These are phyloP conservation scores for Gryon sp. DNA, from an alignment of 1,140 invertebrate genomes.

Conservation along the genomic window DNA sequence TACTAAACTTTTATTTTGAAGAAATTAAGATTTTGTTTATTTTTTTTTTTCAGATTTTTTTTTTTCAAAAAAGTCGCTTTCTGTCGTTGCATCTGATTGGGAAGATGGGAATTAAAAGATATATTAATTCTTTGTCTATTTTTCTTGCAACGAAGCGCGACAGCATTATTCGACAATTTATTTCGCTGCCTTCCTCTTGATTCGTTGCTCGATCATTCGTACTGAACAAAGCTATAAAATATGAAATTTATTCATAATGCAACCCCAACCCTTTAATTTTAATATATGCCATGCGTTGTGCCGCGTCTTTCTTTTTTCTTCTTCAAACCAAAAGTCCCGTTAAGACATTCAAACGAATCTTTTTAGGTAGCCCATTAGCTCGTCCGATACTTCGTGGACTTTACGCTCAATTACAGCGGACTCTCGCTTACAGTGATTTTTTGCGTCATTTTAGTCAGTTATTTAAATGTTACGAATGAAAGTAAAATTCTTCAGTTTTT, in stretches of 20 bases:
- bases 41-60: no score
- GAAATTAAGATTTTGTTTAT: no score
- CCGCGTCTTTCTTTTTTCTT: slow-evolving; percentile 28
- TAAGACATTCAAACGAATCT: slow-evolving; percentile 50
- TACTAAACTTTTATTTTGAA: no score
- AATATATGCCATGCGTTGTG: slow-evolving; percentile 39
- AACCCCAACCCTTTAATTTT: slow-evolving; percentile 51
- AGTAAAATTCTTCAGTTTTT: no score
- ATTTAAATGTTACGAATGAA: no score
- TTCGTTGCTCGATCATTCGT: slow-evolving; percentile 28
- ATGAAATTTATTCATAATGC: slow-evolving; percentile 57
- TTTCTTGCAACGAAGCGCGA: neutral
- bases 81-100: no score
- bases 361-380: slow-evolving; percentile 42
- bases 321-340: slow-evolving; percentile 30
- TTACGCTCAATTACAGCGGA: slow-evolving; percentile 53
- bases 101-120: no score
- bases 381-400: slow-evolving; percentile 18
- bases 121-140: neutral
- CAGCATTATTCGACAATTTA: slow-evolving; percentile 22
- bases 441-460: no score
- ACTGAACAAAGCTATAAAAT: slow-evolving; percentile 47
- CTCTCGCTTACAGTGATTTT: slow-evolving; percentile 33
- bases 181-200: slow-evolving; percentile 13
- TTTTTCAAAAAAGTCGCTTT: no score